Percentiles rank a stretch among this genome's conserved stretches.
Conservation (phyloP, 2,797 vertebrate species). For the Fistularia tabacaria region DNA sequence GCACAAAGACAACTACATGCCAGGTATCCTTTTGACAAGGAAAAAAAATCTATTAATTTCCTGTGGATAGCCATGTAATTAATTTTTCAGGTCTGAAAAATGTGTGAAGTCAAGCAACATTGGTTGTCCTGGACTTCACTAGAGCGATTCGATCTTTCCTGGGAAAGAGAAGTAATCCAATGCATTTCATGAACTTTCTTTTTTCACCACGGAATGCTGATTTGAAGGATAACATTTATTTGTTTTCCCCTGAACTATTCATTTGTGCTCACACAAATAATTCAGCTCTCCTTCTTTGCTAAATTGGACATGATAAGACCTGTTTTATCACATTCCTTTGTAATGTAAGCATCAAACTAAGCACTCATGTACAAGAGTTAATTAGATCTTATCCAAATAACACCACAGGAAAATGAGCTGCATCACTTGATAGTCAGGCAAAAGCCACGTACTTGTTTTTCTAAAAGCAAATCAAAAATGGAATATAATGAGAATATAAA, state of each 20-base stretch:
- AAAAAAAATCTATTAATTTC: constrained; percentile 27
- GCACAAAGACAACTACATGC: constrained; percentile 13
- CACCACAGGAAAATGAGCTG: constrained; percentile 17
- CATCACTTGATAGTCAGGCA: constrained; percentile 8
- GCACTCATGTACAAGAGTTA: constrained; percentile 15
- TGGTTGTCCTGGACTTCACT: constrained; percentile 16
- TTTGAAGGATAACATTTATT: too few relatives aligned
- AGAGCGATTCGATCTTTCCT: constrained; percentile 14
- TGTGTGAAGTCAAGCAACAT: constrained; percentile 8
- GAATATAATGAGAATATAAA: constrained; percentile 4
- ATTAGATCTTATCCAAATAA: constrained; percentile 44
- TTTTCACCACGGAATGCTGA: not conserved
- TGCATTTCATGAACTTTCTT: constrained; percentile 21
- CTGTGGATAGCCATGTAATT: constrained; percentile 25
- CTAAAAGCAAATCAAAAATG: constrained; percentile 16
- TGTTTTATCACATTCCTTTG: constrained; percentile 18
- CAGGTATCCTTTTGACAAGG: not conserved
- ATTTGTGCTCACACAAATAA: constrained; percentile 4
- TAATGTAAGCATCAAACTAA: constrained; percentile 13
- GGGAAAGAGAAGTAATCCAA: constrained; percentile 30
- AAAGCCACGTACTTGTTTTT: too few relatives aligned
- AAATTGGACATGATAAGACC: constrained; percentile 10
- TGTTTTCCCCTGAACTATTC: constrained; percentile 3
- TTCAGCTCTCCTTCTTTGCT: constrained; percentile 19
- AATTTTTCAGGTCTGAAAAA: constrained; percentile 18